Percentiles rank a stretch among this genome's conserved stretches.
Evolutionary conservation across 92 coral and sea anemone genomes (phyloP).

Genomic region (Epizoanthus rinbou): DNA sequence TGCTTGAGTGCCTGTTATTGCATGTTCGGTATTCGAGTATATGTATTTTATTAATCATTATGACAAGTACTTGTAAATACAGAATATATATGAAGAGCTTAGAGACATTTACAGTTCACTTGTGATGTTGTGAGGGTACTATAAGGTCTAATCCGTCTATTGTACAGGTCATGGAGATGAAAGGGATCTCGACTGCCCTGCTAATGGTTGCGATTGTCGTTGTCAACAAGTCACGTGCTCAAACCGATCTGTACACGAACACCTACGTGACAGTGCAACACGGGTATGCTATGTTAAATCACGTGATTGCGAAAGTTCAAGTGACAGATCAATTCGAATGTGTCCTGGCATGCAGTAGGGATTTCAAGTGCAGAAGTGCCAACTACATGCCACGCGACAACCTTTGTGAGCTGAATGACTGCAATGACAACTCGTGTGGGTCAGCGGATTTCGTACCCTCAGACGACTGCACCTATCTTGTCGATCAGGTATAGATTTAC

Average conservation of each 20-base stretch:
- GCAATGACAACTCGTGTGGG: neutral
- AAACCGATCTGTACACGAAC: neutral
- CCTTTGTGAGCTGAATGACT: slow-evolving; percentile 10
- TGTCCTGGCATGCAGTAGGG: neutral
- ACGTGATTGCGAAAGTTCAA: neutral
- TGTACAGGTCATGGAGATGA: neutral
- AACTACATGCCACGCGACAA: neutral
- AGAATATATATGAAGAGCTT: too few species aligned
- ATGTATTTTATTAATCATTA: too few species aligned
- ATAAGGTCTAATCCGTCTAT: neutral
- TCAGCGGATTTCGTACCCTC: neutral
- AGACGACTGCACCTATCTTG: slow-evolving; percentile 6
- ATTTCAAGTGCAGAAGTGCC: neutral
- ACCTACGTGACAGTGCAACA: neutral
- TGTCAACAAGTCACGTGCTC: neutral
- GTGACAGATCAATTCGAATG: neutral
- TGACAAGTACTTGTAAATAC: too few species aligned
- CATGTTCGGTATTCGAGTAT: too few species aligned
- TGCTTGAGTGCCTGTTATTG: too few species aligned
- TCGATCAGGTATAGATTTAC: neutral
- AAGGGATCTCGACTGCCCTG: neutral
- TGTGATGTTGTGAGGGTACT: too few species aligned
- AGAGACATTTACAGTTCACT: too few species aligned
- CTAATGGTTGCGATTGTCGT: neutral
- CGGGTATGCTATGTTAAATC: neutral